phyloP scores from a whole-genome alignment of 2,797 vertebrate genomes.

The Cirrhinus mrigala region DNA sequence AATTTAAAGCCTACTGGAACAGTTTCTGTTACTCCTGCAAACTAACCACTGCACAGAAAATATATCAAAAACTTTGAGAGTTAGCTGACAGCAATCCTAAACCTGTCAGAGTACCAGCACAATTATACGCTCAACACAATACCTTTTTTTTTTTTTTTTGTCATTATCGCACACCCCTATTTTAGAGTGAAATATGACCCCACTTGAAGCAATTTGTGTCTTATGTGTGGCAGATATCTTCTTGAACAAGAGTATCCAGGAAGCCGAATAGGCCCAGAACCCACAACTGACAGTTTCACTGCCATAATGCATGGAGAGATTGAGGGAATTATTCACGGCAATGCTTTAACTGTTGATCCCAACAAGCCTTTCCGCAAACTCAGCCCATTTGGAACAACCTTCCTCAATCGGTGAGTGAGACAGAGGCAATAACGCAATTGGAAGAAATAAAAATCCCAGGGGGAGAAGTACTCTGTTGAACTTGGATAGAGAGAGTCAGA shows the following conservation, averaged over 20 bases:
- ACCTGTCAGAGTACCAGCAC: too few species aligned
- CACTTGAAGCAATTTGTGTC: neutral
- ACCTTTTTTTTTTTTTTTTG: too few species aligned
- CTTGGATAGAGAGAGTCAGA: constrained; percentile 4
- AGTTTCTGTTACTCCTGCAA: too few species aligned
- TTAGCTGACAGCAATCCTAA: too few species aligned
- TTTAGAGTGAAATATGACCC: too few species aligned
- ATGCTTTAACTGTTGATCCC: constrained; percentile 88
- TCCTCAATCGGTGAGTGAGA: constrained; percentile 88
- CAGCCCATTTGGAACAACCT: constrained; percentile 88
- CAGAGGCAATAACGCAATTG: neutral
- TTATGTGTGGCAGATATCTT: constrained; percentile 78
- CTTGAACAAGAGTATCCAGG: constrained; percentile 90
- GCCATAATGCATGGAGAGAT: constrained; percentile 87
- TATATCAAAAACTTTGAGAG: too few species aligned
- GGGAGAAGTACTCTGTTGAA: neutral
- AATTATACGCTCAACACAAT: too few species aligned
- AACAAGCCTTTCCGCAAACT: constrained; percentile 91
- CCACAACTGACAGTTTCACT: constrained; percentile 91
- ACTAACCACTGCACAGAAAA: too few species aligned
- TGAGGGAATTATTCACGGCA: constrained; percentile 85
- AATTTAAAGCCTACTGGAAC: too few species aligned
- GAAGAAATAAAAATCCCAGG: neutral
- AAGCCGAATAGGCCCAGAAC: constrained; percentile 89
- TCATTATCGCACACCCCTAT: too few species aligned